phyloP scores from a whole-genome alignment of 2,888 invertebrate genomes.

The Thalpophila matura region DNA sequence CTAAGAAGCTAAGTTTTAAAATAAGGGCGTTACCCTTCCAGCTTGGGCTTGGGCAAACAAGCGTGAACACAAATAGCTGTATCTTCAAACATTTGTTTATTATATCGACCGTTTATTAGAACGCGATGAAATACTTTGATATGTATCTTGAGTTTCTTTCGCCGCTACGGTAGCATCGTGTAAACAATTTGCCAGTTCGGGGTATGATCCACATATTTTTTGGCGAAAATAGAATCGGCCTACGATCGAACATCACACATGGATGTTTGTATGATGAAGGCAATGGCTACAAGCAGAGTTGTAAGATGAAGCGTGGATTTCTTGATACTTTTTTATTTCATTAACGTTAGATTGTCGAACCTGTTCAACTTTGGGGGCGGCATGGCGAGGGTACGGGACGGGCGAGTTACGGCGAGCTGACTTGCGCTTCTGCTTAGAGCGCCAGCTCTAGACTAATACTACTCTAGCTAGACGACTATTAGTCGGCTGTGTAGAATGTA shows the following conservation, averaged over 20 bases:
- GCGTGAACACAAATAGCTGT: constrained; percentile 67
- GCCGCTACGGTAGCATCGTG: constrained; percentile 27
- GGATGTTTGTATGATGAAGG: constrained; percentile 9
- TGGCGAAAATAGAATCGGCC: constrained; percentile 44
- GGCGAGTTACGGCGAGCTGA: too few species aligned
- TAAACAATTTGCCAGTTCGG: constrained; percentile 50
- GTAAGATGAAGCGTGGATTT: not conserved
- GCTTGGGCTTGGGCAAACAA: constrained; percentile 38
- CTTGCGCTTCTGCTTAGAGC: too few species aligned
- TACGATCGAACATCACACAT: constrained; percentile 10
- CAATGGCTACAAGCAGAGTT: too few species aligned
- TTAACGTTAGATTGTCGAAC: too few species aligned
- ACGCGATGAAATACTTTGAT: constrained; percentile 69
- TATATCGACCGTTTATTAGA: constrained; percentile 67
- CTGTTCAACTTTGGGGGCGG: too few species aligned
- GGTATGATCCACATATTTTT: constrained; percentile 50
- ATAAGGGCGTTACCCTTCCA: constrained; percentile 77
- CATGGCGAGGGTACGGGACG: too few species aligned
- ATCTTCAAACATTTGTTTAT: constrained; percentile 73
- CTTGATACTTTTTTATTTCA: too few species aligned
- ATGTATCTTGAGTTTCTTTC: constrained; percentile 59
- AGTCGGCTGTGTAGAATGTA: too few species aligned
- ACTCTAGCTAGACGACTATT: too few species aligned
- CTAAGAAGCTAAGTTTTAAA: constrained; percentile 64
- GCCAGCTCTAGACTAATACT: too few species aligned